phyloP scores from a whole-genome alignment of 2,797 vertebrate genomes.

The Danio albolineatus region DNA sequence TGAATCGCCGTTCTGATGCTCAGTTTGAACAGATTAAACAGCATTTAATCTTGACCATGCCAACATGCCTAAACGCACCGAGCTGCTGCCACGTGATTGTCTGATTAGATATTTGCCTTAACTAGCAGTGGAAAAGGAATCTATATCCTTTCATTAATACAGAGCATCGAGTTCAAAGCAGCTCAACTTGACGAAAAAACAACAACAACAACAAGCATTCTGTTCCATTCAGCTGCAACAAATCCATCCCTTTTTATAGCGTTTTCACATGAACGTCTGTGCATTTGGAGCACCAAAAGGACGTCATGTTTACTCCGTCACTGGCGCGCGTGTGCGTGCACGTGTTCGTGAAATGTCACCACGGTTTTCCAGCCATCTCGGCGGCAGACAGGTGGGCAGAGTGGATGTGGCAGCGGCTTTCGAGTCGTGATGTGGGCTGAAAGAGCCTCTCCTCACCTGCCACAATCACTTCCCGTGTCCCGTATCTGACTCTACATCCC shows the following conservation, averaged over 20 bases:
- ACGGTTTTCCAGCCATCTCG: constrained; percentile 28
- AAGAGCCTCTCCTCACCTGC: constrained; percentile 38
- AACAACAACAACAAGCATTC: neutral
- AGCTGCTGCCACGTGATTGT: no score
- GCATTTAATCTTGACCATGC: no score
- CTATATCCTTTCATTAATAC: neutral
- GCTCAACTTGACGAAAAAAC: neutral
- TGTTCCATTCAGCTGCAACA: neutral
- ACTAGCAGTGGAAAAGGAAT: neutral
- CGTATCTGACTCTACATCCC: constrained; percentile 27
- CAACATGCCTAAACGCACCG: no score
- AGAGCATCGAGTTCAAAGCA: no score
- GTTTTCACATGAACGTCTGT: neutral
- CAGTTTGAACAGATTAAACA: no score
- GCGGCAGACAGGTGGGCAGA: constrained; percentile 40
- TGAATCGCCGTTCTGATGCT: no score
- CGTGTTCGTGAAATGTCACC: constrained; percentile 38
- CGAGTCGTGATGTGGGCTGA: constrained; percentile 15
- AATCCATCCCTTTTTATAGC: constrained; percentile 30
- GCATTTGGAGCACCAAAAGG: neutral
- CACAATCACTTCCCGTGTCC: constrained; percentile 32
- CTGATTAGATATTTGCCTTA: no score
- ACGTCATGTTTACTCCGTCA: constrained; percentile 16
- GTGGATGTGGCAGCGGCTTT: constrained; percentile 37
- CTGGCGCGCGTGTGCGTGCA: neutral